A percentile compares a stretch with the other conserved stretches of the same genome.
phyloP scores from a whole-genome alignment of 2,113 vertebrate genomes.

The Alectura lathami region DNA sequence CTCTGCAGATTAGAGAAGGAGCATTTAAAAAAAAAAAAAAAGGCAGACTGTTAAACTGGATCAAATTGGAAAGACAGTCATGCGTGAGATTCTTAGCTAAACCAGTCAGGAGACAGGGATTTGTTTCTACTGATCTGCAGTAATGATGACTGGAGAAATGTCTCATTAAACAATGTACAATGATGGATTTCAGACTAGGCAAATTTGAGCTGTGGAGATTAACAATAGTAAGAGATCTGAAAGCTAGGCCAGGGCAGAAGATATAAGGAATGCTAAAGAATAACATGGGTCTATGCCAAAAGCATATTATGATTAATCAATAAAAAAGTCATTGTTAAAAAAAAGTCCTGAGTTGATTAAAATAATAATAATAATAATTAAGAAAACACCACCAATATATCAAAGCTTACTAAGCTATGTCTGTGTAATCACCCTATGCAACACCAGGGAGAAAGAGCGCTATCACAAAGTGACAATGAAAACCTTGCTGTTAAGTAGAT shows the following conservation, averaged over 20 bases:
- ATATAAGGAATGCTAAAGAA: not conserved
- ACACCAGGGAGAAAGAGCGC: not conserved
- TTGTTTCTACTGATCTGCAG: conserved; percentile 61
- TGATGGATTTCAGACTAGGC: conserved; percentile 27
- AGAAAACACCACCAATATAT: too few relatives aligned
- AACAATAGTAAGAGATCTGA: not conserved
- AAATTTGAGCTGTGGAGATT: conserved; percentile 17
- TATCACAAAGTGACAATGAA: not conserved
- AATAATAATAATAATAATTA: too few relatives aligned
- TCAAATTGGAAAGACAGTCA: conserved; percentile 64
- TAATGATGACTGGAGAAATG: conserved; percentile 54
- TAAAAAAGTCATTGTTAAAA: not conserved
- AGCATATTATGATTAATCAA: not conserved
- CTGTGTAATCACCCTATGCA: not conserved
- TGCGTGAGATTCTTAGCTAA: conserved; percentile 64
- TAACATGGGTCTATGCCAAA: not conserved
- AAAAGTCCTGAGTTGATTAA: too few relatives aligned
- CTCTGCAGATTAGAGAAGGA: conserved; percentile 50
- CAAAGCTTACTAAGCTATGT: not conserved
- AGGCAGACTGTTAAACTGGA: conserved; percentile 57
- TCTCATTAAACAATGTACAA: conserved; percentile 4
- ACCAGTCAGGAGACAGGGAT: conserved; percentile 68
- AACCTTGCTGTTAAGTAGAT: not conserved
- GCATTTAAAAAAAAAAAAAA: not conserved
- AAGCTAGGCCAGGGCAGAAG: not conserved